Evolutionary conservation across 2,113 vertebrate genomes (phyloP).

Genomic region (Oostethus manadensis): DNA sequence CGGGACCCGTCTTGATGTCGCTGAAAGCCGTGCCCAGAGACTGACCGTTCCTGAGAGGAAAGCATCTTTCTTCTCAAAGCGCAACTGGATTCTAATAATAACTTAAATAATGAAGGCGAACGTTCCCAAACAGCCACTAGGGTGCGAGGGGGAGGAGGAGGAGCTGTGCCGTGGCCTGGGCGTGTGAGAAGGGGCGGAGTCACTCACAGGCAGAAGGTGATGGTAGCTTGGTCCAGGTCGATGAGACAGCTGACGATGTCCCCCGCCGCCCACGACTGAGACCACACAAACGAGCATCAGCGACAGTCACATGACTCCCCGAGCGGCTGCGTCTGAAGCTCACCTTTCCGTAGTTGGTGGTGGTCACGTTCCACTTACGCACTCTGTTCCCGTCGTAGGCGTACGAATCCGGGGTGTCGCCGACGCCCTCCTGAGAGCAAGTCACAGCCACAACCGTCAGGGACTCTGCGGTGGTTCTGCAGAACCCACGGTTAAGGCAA

Average conservation of each 20-base stretch:
- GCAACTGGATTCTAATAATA: not conserved
- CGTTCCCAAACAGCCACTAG: not conserved
- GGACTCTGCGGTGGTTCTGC: not conserved
- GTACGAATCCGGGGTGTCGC: constrained; percentile 92
- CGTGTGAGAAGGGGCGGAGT: not conserved
- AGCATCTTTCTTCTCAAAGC: too few relatives aligned
- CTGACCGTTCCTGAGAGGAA: constrained; percentile 81
- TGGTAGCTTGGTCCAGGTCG: constrained; percentile 89
- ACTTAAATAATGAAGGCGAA: too few relatives aligned
- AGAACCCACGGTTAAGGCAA: too few relatives aligned
- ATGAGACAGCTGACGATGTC: constrained; percentile 98
- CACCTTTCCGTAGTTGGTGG: constrained; percentile 97
- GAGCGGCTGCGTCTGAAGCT: constrained; percentile 25
- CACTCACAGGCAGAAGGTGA: constrained; percentile 93
- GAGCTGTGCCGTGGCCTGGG: not conserved
- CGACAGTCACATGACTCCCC: too few relatives aligned
- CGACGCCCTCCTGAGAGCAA: constrained; percentile 84
- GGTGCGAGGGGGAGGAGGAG: too few relatives aligned
- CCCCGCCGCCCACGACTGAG: constrained; percentile 93
- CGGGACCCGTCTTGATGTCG: constrained; percentile 85
- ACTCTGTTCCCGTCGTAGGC: constrained; percentile 96
- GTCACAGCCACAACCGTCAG: not conserved
- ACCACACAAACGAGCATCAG: not conserved
- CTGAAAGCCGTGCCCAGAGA: constrained; percentile 89
- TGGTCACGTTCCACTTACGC: constrained; percentile 96